These are phyloP conservation scores for Coilia nasus DNA, from an alignment of 2,797 vertebrate species.

Conservation along the genomic window DNA sequence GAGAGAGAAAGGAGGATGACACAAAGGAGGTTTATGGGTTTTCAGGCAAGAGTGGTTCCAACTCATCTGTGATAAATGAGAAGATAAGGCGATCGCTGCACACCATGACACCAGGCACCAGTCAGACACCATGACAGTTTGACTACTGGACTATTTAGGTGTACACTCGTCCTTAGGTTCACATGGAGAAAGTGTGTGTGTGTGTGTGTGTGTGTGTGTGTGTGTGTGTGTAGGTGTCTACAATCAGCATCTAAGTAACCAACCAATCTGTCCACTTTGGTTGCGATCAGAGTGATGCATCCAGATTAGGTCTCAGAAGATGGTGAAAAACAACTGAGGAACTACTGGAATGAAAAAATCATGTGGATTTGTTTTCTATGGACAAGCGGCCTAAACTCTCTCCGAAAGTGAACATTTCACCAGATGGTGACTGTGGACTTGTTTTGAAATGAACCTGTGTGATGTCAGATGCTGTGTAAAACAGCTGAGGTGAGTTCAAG, in stretches of 20 bases:
- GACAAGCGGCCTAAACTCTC: background rate
- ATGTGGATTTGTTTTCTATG: background rate
- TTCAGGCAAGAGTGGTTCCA: slow-evolving; percentile 97
- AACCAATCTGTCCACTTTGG: background rate
- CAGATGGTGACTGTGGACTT: background rate
- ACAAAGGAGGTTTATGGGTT: slow-evolving; percentile 46
- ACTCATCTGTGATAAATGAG: slow-evolving; percentile 99
- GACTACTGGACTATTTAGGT: slow-evolving; percentile 83
- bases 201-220: background rate
- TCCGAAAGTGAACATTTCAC: background rate
- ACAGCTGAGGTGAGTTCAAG: background rate
- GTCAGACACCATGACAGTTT: slow-evolving; percentile 73
- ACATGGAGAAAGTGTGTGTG: background rate
- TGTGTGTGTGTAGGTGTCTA: background rate
- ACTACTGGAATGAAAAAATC: background rate
- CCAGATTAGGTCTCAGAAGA: background rate
- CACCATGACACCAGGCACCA: slow-evolving; percentile 87
- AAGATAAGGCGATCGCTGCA: slow-evolving; percentile 97
- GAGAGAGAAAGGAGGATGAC: background rate
- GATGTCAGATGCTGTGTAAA: background rate
- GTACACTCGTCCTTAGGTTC: slow-evolving; percentile 74
- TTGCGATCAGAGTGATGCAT: background rate
- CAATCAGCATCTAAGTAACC: background rate
- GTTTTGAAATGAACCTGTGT: background rate
- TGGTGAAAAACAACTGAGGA: background rate